Percentiles rank a stretch among this genome's conserved stretches.
Evolutionary conservation across 2,888 invertebrate species (phyloP).

Genomic region (Aromia moschata): DNA sequence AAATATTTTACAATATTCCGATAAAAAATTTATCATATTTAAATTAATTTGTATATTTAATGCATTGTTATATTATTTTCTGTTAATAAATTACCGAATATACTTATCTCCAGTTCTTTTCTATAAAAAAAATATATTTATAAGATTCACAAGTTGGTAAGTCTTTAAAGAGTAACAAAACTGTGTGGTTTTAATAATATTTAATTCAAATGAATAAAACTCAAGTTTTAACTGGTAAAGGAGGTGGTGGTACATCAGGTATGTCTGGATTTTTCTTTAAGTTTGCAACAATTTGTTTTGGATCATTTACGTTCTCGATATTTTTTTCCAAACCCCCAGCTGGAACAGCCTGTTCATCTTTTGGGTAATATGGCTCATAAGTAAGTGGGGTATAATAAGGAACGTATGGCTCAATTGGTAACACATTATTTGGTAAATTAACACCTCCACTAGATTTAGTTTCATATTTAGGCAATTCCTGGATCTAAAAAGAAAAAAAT

Average conservation of each 20-base stretch:
- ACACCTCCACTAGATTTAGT: background rate
- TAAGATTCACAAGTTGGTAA: too few species aligned
- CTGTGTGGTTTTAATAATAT: too few species aligned
- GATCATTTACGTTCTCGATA: constrained; percentile 36
- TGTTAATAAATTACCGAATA: too few species aligned
- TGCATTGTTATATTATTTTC: too few species aligned
- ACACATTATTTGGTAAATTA: constrained; percentile 16
- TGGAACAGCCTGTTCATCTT: constrained; percentile 9
- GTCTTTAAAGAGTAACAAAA: too few species aligned
- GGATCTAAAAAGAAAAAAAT: too few species aligned
- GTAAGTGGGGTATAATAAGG: constrained; percentile 37
- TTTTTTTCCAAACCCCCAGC: constrained; percentile 18
- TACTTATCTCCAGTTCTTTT: too few species aligned
- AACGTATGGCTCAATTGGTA: constrained; percentile 38
- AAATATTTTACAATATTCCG: too few species aligned
- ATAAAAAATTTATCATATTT: too few species aligned
- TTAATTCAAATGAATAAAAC: too few species aligned
- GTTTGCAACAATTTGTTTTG: constrained; percentile 46
- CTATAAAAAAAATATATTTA: too few species aligned
- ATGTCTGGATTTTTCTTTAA: constrained; percentile 48
- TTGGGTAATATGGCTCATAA: constrained; percentile 32
- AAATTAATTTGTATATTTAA: too few species aligned
- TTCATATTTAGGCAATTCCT: constrained; percentile 3
- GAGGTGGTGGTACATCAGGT: constrained; percentile 50
- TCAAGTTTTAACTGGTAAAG: constrained; percentile 48